These are phyloP conservation scores for Blastobasis adustella DNA, from an alignment of 2,888 invertebrate genomes.

Conservation along the genomic window DNA sequence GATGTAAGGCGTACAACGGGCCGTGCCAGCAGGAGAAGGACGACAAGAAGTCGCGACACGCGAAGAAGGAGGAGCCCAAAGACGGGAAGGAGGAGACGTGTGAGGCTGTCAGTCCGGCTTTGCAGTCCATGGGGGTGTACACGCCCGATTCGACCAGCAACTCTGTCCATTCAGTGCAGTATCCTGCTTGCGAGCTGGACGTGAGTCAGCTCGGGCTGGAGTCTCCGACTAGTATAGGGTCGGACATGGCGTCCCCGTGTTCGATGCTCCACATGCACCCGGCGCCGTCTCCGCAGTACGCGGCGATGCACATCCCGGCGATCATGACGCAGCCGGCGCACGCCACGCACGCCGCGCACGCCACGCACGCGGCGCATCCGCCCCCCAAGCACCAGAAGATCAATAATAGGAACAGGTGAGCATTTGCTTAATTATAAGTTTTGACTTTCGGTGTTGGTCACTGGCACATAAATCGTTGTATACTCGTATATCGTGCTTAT, in stretches of 20 bases:
- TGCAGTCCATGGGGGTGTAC: slow-evolving; percentile 90
- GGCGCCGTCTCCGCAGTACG: slow-evolving; percentile 75
- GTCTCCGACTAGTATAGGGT: slow-evolving; percentile 91
- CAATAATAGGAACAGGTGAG: slow-evolving; percentile 62
- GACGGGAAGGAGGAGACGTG: slow-evolving; percentile 63
- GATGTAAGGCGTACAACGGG: slow-evolving; percentile 53
- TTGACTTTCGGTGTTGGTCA: no score
- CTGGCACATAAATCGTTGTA: no score
- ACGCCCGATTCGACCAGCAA: slow-evolving; percentile 90
- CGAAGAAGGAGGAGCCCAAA: slow-evolving; percentile 61
- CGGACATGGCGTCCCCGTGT: slow-evolving; percentile 88
- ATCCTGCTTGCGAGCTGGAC: slow-evolving; percentile 87
- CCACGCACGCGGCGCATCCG: slow-evolving; percentile 23
- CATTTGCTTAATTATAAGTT: not conserved
- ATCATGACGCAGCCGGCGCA: slow-evolving; percentile 65
- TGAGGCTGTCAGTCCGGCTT: slow-evolving; percentile 71
- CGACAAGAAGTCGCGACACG: slow-evolving; percentile 61
- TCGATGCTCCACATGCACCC: slow-evolving; percentile 78
- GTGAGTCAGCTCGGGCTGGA: slow-evolving; percentile 89
- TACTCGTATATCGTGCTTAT: no score
- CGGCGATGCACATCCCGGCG: slow-evolving; percentile 64
- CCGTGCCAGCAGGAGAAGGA: slow-evolving; percentile 53
- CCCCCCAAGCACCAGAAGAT: slow-evolving; percentile 67
- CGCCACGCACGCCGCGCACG: no score
- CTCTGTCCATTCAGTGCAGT: slow-evolving; percentile 86